Evolutionary conservation across 2,113 vertebrate genomes (phyloP).

Genomic region (Ceyx melanurus): DNA sequence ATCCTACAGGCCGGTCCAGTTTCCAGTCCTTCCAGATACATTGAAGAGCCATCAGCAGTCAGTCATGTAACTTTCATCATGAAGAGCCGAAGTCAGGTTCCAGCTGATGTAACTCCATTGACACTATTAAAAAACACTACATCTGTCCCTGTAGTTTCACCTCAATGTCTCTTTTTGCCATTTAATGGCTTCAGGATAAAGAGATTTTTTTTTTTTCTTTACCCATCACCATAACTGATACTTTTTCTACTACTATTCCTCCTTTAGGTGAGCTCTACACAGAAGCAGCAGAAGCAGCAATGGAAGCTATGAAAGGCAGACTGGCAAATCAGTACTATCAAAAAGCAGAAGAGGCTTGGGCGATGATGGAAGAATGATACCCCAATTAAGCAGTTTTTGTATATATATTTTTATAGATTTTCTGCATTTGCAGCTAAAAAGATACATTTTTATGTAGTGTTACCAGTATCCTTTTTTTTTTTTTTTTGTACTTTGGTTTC

Average conservation of each 20-base stretch:
- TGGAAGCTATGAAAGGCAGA: conserved; percentile 94
- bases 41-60: not conserved
- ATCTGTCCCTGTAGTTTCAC: not conserved
- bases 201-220: not conserved
- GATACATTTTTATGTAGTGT: conserved; percentile 53
- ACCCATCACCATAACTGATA: not conserved
- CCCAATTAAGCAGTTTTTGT: not conserved
- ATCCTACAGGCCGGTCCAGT: accelerated
- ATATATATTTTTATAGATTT: not conserved
- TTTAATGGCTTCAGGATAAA: not conserved
- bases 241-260: not conserved
- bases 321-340: conserved; percentile 94
- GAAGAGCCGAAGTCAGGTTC: not conserved
- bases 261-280: conserved; percentile 91
- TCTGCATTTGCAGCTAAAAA: conserved; percentile 6
- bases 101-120: not conserved
- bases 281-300: conserved; percentile 92
- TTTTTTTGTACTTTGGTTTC: conserved; percentile 4
- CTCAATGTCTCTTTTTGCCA: not conserved
- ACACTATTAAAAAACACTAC: not conserved
- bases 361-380: conserved; percentile 84
- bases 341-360: conserved; percentile 96
- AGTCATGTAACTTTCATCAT: not conserved
- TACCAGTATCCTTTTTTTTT: conserved; percentile 31
- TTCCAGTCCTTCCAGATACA: not conserved